phyloP scores from a whole-genome alignment of 2,113 vertebrate genomes.

The Microtus ochrogaster region DNA sequence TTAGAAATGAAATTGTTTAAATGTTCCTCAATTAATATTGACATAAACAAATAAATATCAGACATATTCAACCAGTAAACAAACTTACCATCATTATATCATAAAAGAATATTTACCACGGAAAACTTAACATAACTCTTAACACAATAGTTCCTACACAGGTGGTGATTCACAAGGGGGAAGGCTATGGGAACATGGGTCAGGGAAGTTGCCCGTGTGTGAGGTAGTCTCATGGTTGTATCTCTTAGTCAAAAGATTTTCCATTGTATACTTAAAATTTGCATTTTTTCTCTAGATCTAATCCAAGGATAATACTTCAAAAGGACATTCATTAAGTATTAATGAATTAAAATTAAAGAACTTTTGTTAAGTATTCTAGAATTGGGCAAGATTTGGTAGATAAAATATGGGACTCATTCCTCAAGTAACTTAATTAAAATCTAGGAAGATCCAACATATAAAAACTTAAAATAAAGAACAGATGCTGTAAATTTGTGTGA shows the following conservation, averaged over 20 bases:
- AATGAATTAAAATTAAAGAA: background rate
- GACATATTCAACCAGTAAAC: background rate
- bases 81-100: background rate
- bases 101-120: background rate
- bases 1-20: background rate
- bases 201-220: background rate
- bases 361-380: background rate
- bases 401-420: background rate
- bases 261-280: background rate
- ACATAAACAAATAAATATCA: background rate
- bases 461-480: background rate
- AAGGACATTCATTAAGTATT: background rate
- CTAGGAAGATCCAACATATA: background rate
- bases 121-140: background rate
- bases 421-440: background rate
- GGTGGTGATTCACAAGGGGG: background rate
- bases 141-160: background rate
- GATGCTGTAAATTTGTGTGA: background rate
- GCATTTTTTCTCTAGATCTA: background rate
- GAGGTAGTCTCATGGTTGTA: background rate
- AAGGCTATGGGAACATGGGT: background rate
- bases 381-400: background rate
- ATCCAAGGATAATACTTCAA: background rate
- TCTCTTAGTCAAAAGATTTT: constrained; percentile 14
- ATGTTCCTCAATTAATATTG: background rate